Base-by-base conservation (phyloP, 2,113 vertebrate genomes). In the Hemicordylus capensis region DNA sequence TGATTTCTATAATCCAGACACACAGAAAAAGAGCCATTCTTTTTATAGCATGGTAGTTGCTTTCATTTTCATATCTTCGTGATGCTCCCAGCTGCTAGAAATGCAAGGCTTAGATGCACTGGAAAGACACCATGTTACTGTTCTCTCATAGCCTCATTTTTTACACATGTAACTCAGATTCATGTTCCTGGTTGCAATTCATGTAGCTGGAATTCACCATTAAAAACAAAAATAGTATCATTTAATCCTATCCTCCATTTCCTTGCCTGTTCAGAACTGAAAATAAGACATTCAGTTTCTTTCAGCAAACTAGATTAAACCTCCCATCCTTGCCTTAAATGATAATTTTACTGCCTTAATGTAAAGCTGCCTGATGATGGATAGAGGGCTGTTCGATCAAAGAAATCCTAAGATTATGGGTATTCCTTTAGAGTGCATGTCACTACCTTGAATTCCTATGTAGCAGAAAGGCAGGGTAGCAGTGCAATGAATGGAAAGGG, bases 1-100 rank as follows among this genome's bases (percentile, higher is more conserved):
- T 85, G 72, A 88, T 92, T 92, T 79, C 83, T 91, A 72, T 90
- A 87, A 89, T 76, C 86, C 91, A 88, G 72, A 48, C 26, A 87
- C 85, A 81, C 88, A 90, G 72, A 74, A 83, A 88, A 89, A 87
- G 76, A 37, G 42, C 61, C 83, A 34, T 86, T 78, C 76, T 89
- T 92, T 90, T 80, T 81, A 59, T 82, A 91, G 89, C 42, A 87
- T 72, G 76, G 84, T 69, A 91, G 74, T 67, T 24, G 87, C 88
- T 89, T 48, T 5, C 26, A 11, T 83, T 88, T 88, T 79, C 66
- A 81, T 85, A 37, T 86, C 77, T 87, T 42, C 34, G 54, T 72
- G 14, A 48, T 56, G 48, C 67, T 85, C 75, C 22, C 44, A 91
- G 77, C 76, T 85, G 56, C 63, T 88, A 76, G 58, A 81, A 89